Evolutionary conservation across 64 coral and sea anemone species (phyloP), one percentile per base, ranked within the genome.

Genomic region (Porites lutea): DNA sequence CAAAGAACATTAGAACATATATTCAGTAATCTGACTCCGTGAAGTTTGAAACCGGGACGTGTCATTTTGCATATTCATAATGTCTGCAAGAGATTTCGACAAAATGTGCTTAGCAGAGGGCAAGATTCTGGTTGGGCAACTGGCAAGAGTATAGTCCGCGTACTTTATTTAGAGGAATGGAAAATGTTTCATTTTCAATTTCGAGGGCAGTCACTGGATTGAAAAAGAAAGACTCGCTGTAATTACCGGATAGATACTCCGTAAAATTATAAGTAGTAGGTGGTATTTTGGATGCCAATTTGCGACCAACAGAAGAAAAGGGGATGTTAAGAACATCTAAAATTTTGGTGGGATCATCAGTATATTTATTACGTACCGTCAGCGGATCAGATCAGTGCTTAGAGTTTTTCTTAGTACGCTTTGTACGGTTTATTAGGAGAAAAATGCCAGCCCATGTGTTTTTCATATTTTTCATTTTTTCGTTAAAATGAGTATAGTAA

Each of bases 381-480:
- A 27, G 63, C 52, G 64, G 59, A 51, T 44, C 46, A 77, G 18
- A 89, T 77, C 27, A 37, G 22, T 10, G 62, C 47, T 78, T 89
- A 22, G 20, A 79, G 7, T 61, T 44, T 6, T 77, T 77, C 53
- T 55, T 55, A 55, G 53, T 55, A 11, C 11, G 5, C 43, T 20
- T 62, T n/a, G 61, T 60, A 13, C 70, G 49, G 22, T 75, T 44
- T 15, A 89, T 61, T 49, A 78, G 9, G 45, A 48, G 16, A 79
- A 82, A 82, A 57, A 91, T 55, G 14, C 78, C 77, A 71, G 79
- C 77, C 65, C 78, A 91, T 14, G 88, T 68, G 22, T 89, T 89
- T 78, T 90, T 90, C 88, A 90, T 90, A 51, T 81, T 90, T 37
- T 20, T 82, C 15, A 91, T 72, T 49, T 83, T 91, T 45, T 82